Evolutionary conservation across 2,888 invertebrate genomes (phyloP), one percentile per base, ranked within the genome.

Genomic region (Mechanitis messenoides): DNA sequence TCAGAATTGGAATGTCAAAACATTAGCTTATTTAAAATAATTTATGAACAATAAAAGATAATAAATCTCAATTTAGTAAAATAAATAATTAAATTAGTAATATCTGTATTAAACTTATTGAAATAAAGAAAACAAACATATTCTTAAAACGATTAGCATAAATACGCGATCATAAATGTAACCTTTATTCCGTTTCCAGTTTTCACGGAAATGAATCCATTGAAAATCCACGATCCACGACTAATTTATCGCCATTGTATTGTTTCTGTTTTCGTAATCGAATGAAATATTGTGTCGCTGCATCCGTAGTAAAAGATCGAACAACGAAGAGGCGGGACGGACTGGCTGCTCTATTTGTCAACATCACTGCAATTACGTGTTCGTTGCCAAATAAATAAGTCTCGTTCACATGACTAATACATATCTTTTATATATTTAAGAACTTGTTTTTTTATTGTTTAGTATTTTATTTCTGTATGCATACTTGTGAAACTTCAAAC

Each of bases 241-340:
- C 69, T 70, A 68, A 70, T 71, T 71, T 72, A 72, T 73, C 58
- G 65, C 66, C 62, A 62, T 62, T 60, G 69, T 69, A 68, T 69
- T 68, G 73, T 71, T 70, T 60, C 68, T 72, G 70, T 71, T 72
- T 71, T 74, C 59, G 73, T 72, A 73, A 76, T 76, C 73, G 74
- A 78, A 77, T 81, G 81, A 84, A 76, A 82, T 79, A 80, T 81
- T 74, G 78, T 75, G 77, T 76, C 75, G 75, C 71, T 74, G 74
- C 82, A 79, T 77, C 72, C 74, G 74, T 70, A 72, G 72, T 70
- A 74, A 81, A 83, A 83, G 84, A 86, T 85, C 77, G 81, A 80
- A 87, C 88, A 89, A 73, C 80, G 79, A 82, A 88, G 81, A 85
- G 89, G 88, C 87, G 88, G 84, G 69, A 62, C 81, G 71, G 68